Conservation (phyloP, 2,888 invertebrate species). For the Esperia sulphurella region DNA sequence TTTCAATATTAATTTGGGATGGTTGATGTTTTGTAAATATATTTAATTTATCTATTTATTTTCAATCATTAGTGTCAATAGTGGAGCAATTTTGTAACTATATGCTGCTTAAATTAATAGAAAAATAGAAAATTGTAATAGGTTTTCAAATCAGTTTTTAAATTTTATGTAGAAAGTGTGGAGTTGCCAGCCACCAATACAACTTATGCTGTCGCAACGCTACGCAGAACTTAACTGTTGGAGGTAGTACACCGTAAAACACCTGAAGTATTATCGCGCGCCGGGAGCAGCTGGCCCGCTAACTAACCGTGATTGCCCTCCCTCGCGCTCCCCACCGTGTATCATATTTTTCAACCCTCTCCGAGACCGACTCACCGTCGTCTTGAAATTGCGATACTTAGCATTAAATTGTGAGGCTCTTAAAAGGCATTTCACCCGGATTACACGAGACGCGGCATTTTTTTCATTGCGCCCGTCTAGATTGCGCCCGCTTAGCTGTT, state of each 20-base stretch:
- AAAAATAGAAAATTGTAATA: no score
- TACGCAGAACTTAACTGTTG: conserved; percentile 23
- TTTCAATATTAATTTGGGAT: background rate
- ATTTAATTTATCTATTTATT: no score
- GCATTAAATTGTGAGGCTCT: conserved; percentile 72
- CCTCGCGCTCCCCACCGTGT: conserved; percentile 38
- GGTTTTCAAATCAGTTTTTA: no score
- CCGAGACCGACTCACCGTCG: conserved; percentile 49
- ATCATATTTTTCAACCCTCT: conserved; percentile 73
- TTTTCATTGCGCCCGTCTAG: conserved; percentile 56
- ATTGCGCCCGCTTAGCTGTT: conserved; percentile 63
- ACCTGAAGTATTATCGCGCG: conserved; percentile 54
- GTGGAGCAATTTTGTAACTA: no score
- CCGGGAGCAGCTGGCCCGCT: conserved; percentile 61
- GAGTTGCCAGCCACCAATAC: conserved; percentile 7
- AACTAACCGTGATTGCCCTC: conserved; percentile 64
- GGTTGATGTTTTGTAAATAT: no score
- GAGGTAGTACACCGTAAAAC: conserved; percentile 45
- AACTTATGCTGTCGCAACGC: conserved; percentile 34
- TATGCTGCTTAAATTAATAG: no score
- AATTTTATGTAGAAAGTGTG: no score
- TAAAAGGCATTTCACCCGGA: conserved; percentile 64
- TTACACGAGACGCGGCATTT: conserved; percentile 55
- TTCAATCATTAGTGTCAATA: no score
- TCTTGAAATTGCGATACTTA: conserved; percentile 73